These are phyloP conservation scores for Hypotaenidia okinawae DNA, from an alignment of 2,797 vertebrate genomes.

Conservation along the genomic window DNA sequence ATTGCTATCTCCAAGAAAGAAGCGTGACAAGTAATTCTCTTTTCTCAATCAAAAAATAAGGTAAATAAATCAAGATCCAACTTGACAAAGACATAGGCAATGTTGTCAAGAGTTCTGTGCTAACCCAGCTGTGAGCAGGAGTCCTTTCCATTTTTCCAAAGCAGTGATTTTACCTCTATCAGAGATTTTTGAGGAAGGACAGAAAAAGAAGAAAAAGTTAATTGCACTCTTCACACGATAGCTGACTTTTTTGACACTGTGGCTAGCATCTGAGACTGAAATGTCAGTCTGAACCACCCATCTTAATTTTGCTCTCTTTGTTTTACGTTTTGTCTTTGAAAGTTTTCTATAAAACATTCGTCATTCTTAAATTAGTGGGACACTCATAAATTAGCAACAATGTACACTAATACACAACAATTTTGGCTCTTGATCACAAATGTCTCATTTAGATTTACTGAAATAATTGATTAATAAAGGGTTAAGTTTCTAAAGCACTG, in stretches of 20 bases:
- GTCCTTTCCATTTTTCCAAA: neutral
- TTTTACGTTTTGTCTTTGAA: neutral
- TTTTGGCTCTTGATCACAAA: neutral
- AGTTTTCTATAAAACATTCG: neutral
- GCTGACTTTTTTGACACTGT: neutral
- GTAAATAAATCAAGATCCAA: neutral
- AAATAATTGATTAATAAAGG: neutral
- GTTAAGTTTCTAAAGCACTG: neutral
- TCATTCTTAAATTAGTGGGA: neutral
- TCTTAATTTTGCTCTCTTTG: neutral
- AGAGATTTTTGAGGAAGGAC: neutral
- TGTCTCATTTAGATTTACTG: neutral
- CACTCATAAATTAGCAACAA: neutral
- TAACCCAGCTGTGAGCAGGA: neutral
- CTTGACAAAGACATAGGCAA: neutral
- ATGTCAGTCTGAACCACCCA: neutral
- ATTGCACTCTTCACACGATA: neutral
- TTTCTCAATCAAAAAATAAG: neutral
- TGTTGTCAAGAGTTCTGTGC: accelerated
- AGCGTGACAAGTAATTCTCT: neutral
- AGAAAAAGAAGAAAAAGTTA: neutral
- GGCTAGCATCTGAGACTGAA: neutral
- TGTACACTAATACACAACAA: neutral
- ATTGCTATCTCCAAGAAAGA: neutral
- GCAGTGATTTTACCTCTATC: neutral